Conservation (phyloP, 2,888 invertebrate species). For the Chymomyza fuscimana region DNA sequence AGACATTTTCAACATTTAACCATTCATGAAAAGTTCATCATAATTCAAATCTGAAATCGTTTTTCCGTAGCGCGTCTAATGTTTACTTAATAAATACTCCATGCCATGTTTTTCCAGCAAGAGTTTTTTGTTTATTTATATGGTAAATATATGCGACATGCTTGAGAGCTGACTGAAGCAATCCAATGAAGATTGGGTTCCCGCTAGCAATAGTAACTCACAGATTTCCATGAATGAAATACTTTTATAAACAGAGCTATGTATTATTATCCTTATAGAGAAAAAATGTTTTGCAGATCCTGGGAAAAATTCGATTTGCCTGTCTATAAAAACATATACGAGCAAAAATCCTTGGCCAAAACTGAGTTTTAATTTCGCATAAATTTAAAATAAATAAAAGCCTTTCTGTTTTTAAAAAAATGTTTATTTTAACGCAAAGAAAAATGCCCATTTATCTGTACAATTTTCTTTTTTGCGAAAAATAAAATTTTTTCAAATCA, state of each 20-base stretch:
- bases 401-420: constrained; percentile 35
- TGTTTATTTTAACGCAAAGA: constrained; percentile 74
- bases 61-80: constrained; percentile 45
- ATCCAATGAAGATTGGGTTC: not conserved
- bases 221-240: not conserved
- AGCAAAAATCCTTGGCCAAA: constrained; percentile 62
- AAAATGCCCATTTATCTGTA: constrained; percentile 47
- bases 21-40: not conserved
- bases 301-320: constrained; percentile 40
- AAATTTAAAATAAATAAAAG: constrained; percentile 70
- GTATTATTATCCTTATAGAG: not conserved
- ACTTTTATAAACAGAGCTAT: not conserved
- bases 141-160: constrained; percentile 65
- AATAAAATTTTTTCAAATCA: constrained; percentile 72
- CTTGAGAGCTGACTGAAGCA: constrained; percentile 34
- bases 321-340: constrained; percentile 60
- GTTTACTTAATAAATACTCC: constrained; percentile 69
- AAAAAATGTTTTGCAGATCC: constrained; percentile 17
- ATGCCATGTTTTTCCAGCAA: constrained; percentile 67
- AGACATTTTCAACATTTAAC: too few relatives aligned
- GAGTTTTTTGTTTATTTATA: constrained; percentile 65
- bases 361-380: constrained; percentile 69
- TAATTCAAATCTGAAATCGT: not conserved
- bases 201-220: not conserved
- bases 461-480: constrained; percentile 28